A percentile compares a stretch with the other conserved stretches of the same genome.
These are phyloP conservation scores for Ostrea denselamellosa DNA, from an alignment of 1,140 invertebrate species.

Conservation along the genomic window DNA sequence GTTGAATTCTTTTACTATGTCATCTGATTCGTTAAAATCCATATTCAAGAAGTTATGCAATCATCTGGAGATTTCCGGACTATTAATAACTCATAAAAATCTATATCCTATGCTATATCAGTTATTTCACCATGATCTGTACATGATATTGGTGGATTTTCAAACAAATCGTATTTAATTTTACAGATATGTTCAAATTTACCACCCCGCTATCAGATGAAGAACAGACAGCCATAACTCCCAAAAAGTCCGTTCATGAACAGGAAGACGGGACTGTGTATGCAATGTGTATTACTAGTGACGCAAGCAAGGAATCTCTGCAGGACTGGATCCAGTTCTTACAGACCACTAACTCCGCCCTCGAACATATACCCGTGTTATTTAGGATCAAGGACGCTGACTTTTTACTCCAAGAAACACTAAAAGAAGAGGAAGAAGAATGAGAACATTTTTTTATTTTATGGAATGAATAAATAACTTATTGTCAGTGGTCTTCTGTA, in stretches of 20 bases:
- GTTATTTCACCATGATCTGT: too few relatives aligned
- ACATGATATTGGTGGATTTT: background rate
- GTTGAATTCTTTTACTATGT: too few relatives aligned
- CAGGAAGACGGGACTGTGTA: slow-evolving; percentile 95
- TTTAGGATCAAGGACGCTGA: slow-evolving; percentile 82
- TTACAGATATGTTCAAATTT: slow-evolving; percentile 66
- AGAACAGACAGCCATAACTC: slow-evolving; percentile 58
- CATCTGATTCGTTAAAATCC: too few relatives aligned
- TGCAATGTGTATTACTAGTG: slow-evolving; percentile 91
- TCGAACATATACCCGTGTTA: slow-evolving; percentile 89
- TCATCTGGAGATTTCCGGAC: too few relatives aligned
- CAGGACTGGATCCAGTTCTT: slow-evolving; percentile 94
- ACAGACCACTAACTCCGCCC: slow-evolving; percentile 87
- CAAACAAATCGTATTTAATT: background rate
- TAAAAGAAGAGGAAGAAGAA: slow-evolving; percentile 1
- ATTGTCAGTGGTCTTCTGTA: too few relatives aligned
- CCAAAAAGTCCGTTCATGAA: slow-evolving; percentile 88
- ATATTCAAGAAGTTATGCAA: too few relatives aligned
- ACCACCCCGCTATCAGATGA: slow-evolving; percentile 65
- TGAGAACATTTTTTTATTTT: background rate
- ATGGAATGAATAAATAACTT: too few relatives aligned
- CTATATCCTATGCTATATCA: too few relatives aligned
- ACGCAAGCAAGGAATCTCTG: slow-evolving; percentile 86
- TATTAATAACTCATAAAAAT: too few relatives aligned
- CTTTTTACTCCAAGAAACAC: background rate